Conservation (phyloP, 2,888 invertebrate genomes). For the Chironomus riparius region DNA sequence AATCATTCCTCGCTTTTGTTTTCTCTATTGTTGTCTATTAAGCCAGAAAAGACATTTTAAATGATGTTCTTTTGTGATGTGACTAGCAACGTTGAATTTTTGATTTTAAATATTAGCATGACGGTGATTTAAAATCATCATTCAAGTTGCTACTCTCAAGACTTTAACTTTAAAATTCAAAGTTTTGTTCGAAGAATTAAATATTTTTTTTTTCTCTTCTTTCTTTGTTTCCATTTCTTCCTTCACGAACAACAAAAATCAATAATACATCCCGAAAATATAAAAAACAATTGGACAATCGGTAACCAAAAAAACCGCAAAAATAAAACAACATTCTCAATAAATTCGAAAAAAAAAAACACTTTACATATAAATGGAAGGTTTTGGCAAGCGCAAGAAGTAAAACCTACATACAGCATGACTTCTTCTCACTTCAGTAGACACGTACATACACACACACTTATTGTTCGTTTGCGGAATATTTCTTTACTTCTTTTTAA, state of each 20-base stretch:
- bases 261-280: background rate
- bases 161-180: background rate
- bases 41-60: background rate
- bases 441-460: background rate
- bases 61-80: too few relatives aligned
- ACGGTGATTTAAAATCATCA: too few relatives aligned
- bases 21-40: background rate
- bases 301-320: background rate
- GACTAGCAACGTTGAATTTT: too few relatives aligned
- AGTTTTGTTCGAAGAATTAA: background rate
- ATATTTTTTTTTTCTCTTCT: background rate
- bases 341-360: background rate
- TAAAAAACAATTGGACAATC: constrained; percentile 8
- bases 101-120: too few relatives aligned
- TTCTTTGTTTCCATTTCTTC: background rate
- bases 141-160: too few relatives aligned
- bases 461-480: background rate
- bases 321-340: background rate
- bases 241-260: background rate
- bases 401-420: constrained; percentile 12
- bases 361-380: constrained; percentile 1
- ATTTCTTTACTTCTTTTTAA: too few relatives aligned
- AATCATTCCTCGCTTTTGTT: background rate
- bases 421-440: background rate
- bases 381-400: constrained; percentile 17